Base-by-base conservation (phyloP, 2,113 vertebrate species). In the Thermophis baileyi region DNA sequence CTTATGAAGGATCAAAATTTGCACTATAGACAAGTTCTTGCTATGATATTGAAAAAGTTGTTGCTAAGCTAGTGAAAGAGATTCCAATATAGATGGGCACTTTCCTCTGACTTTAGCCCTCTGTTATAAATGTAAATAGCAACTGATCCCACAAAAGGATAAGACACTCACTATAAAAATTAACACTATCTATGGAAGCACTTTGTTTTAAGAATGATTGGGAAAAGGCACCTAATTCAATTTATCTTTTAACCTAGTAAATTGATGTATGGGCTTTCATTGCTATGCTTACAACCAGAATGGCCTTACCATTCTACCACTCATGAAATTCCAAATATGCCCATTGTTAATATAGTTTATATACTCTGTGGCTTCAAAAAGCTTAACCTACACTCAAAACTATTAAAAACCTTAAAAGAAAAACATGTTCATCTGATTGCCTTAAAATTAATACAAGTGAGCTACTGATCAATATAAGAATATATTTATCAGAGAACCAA, bases 391-490 rank as follows among this genome's bases (percentile, higher is more conserved):
- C 95, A 92, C 88, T 93, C 95, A 95, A 5, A 95, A 94, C 87
- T 91, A 95, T 94, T 93, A 96, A 94, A 93, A 51, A 51, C 51
- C 51, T 94, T 93, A 96, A 94, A 93, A 95, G 90, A 93, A 95
- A 94, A 95, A 94, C 95, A 88, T 30, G 30, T 55, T 90, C 74
- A 51, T 96, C 91, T 94, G 91, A 94, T 93, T 95, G 94, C 92
- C 60, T 96, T 57, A 46, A 91, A 89, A 95, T 96, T 96, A 96
- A 95, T 96, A 95, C 96, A 96, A 93, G 93, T 95, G 95, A 96
- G 91, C 94, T 94, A 96, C 90, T 97, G 96, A 97, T 96, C 94
- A 96, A 92, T 94, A 94, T 92, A 24, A 85, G 94, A 88, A 95
- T 89, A 91, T 3, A 94, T 93, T 94, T 93, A 92, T 93, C 53